Conservation (phyloP, 2,113 vertebrate species). For the Spizaetus ornatus region DNA sequence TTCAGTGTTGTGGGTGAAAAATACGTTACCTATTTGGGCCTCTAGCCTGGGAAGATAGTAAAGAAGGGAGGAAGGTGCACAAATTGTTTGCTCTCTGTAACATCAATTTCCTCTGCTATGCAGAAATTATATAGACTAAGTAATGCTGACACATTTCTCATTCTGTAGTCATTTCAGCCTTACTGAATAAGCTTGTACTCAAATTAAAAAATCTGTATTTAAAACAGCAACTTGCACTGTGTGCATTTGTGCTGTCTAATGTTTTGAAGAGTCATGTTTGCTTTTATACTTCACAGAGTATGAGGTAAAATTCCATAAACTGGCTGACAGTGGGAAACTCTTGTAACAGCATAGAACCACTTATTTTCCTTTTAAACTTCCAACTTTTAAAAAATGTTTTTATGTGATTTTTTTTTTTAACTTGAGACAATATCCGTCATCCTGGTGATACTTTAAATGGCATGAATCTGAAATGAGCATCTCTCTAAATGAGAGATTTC, state of each 20-base stretch:
- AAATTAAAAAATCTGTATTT: neutral
- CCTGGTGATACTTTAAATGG: neutral
- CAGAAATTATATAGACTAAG: neutral
- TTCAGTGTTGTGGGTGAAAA: neutral
- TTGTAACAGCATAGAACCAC: neutral
- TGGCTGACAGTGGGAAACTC: neutral
- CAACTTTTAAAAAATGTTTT: neutral
- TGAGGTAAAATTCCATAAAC: neutral
- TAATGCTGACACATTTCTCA: neutral
- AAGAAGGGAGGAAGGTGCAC: neutral
- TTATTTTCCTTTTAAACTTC: neutral
- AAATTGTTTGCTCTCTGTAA: neutral
- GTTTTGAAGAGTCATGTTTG: neutral
- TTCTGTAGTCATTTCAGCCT: neutral
- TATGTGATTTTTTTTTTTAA: neutral
- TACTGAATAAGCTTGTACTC: neutral
- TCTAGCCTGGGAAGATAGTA: neutral
- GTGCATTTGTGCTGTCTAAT: neutral
- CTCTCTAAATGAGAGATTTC: neutral
- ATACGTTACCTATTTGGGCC: neutral
- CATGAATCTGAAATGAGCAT: neutral
- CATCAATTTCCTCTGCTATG: neutral
- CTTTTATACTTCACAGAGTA: neutral
- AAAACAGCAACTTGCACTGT: neutral
- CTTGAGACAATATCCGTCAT: neutral